Percentiles rank a stretch among this genome's conserved stretches.
These are phyloP conservation scores for Notocelia uddmanniana DNA, from an alignment of 2,888 invertebrate genomes.

Conservation along the genomic window DNA sequence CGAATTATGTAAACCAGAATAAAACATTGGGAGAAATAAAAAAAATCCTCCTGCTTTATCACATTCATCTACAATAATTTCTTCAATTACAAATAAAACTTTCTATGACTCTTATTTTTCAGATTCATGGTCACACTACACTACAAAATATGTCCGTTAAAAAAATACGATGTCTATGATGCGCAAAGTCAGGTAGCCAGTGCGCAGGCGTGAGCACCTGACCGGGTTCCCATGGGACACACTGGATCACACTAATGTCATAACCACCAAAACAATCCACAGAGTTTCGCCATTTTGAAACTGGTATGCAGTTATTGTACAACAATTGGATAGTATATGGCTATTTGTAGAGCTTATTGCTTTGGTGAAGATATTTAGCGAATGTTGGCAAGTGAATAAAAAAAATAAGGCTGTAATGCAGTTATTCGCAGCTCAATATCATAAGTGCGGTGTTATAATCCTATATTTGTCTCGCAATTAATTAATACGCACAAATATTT, in stretches of 20 bases:
- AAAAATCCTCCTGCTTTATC: no score
- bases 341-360: slow-evolving; percentile 8
- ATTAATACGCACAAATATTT: no score
- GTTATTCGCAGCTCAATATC: no score
- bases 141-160: slow-evolving; percentile 4
- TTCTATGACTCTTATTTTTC: no score
- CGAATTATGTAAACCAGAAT: no score
- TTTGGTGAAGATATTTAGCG: slow-evolving; percentile 8
- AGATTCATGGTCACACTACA: slow-evolving; percentile 9
- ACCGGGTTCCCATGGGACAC: slow-evolving; percentile 62
- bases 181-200: slow-evolving; percentile 54
- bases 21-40: no score
- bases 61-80: no score
- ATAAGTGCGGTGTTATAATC: no score
- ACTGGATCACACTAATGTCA: background rate
- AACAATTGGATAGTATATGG: slow-evolving; percentile 16
- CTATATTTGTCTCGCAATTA: no score
- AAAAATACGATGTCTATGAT: slow-evolving; percentile 17
- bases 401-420: no score
- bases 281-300: background rate
- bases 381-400: background rate
- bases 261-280: background rate
- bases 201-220: slow-evolving; percentile 76
- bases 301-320: background rate
- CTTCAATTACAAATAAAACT: no score